Base-by-base conservation (phyloP, 2,888 invertebrate species). In the Pteria penguin region DNA sequence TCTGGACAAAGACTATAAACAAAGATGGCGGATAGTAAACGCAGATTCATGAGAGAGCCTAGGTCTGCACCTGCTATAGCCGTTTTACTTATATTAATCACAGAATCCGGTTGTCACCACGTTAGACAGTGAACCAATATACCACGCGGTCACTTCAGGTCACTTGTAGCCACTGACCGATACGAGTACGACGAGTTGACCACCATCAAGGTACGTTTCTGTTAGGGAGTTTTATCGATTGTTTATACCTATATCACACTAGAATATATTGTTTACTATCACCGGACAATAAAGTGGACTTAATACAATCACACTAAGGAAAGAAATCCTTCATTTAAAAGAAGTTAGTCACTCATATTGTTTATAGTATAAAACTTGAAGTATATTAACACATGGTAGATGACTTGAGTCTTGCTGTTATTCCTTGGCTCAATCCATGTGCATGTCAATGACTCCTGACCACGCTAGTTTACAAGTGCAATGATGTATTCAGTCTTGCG, bases 1-100 rank as follows among this genome's bases (percentile, higher is more conserved):
- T 84, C 81, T 83, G 84, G 84, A 85, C 84, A 85, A 84, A 84
- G 84, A 84, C 79, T 84, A 83, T 79, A 82, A 86, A 84, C 82
- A 84, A 87, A 87, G 82, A 87, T 87, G 86, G 86, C 86, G 83
- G 81, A 77, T 65, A 70, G 72, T 77, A 27, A 65, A 60, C 62
- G 73, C 73, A 63, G 73, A 73, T 63, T 82, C 78, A 80, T 82
- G 82, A 80, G 82, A 78, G 76, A 80, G 60, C 65, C 60, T 65
- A 70, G 69, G 72, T 67, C 75, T 68, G 62, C 72, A 75, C 78
- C 75, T 75, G 76, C 74, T 68, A 67, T 54, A 58, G 68, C 75
- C 58, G 69, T 69, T 73, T 77, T 72, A 77, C 76, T 72, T 77
- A 72, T 77, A 72, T 69, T 72, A 75, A 78, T 78, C 78, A 68